Base-by-base conservation (phyloP, 2,888 invertebrate species). In the Lypha dubia region DNA sequence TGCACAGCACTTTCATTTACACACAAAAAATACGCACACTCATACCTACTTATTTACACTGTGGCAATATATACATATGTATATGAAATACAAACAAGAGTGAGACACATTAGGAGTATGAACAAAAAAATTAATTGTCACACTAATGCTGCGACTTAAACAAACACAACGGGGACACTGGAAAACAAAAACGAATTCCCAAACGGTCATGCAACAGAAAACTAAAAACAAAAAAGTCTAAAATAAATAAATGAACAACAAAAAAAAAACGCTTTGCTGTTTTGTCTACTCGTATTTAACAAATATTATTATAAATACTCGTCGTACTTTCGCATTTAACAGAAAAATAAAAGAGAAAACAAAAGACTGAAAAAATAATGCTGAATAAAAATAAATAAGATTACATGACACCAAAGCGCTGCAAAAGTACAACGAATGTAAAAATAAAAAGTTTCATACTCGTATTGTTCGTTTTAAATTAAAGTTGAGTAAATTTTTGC, bases 71-170 rank as follows among this genome's bases (percentile, higher is more conserved):
- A 46, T 35, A 62, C 44, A 38, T 60, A 81, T 13, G 32, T 38
- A 41, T 38, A 74, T 35, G 60, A 65, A 65, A 32, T 46, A 22
- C n/a, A 80, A 74, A 68, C 22, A 58, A 74, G 28, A 70, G 20
- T 17, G 2, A 49, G 68, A 35, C 32, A 51, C 17, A 20, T 49
- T 15, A n/a, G 56, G 17, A 24, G 67, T 5, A 28, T 49, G 24
- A 77, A 28, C 58, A 58, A 49, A 82, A 49, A 82, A 58, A 49
- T 62, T 70, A 77, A 84, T 84, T 81, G 81, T 84, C 77, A 84
- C 81, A 75, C 80, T 73, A 77, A 80, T 71, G 73, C 75, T 81
- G 73, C 62, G 67, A 51, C 75, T 83, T 77, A 73, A 58, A 46
- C 46, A 79, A 74, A 80, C 62, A 73, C 75, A 75, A 65, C 49